Evolutionary conservation across 1,140 invertebrate species (phyloP), one percentile per base, ranked within the genome.

Genomic region (Sweltsa coloradensis): DNA sequence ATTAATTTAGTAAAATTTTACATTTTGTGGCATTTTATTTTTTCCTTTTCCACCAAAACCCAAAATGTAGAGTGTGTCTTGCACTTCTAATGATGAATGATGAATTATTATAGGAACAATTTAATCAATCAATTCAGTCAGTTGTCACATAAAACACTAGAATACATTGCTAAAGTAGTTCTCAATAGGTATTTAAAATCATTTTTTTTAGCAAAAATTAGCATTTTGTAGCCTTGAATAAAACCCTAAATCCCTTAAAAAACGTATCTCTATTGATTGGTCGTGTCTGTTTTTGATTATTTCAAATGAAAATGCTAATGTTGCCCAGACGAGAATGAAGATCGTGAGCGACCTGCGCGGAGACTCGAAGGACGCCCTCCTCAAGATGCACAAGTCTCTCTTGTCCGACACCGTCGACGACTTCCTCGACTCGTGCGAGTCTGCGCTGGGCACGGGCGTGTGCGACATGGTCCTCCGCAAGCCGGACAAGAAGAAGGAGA

Each of bases 391-490:
- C 53, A 81, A 78, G 60, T 69, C 74, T 16, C 47, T 85, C 18
- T 47, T 39, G 59, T 68, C 58, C 61, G 74, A 51, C 69, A 76
- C 64, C 60, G 58, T 77, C 58, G 89, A 93, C 27, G 80, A 88
- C 3, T 95, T 94, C 64, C 74, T 86, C 47, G 69, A 72, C 50
- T 66, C 72, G 6, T 65, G 84, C 41, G 89, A 94, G 57, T 61
- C 71, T 5, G 78, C 82, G 9, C 69, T 92, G 51, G 68, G 74
- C 24, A 69, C 72, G 51, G 62, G 63, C 31, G 57, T 66, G 41
- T 83, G 87, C 59, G 86, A 87, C 53, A 81, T 95, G 68, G 75
- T 91, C 50, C 63, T 90, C 29, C 89, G 84, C 55, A 95, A 94
- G 67, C 75, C 79, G 47, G 88, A 93, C 61, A 89, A 89, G 57